Evolutionary conservation across 2,797 vertebrate species (phyloP), one percentile per base, ranked within the genome.

Genomic region (Megalops cyprinoides): DNA sequence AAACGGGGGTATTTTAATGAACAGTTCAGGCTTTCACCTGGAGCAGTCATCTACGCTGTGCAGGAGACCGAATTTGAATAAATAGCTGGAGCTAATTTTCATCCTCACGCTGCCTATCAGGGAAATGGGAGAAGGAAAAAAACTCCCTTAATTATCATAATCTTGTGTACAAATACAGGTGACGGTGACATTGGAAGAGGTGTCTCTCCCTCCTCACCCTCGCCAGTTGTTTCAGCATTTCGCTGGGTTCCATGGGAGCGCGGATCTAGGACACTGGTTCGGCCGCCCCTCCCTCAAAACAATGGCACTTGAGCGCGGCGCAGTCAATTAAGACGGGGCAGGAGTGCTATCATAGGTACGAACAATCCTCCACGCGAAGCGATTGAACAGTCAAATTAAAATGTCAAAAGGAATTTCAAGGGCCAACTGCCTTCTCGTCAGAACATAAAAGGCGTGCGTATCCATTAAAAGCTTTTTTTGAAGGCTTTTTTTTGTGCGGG

Each of bases 1-100:
- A 83, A 88, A 88, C 82, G 85, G 25, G 87, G 87, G 84, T 83
- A 55, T 84, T 86, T 90, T 89, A 90, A 92, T 79, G 25, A 92
- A 92, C 82, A 25, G 84, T 44, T 89, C 77, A 55, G 79, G 79
- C 87, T 86, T 82, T 77, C 82, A 88, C 79, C 83, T 23, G 37
- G 51, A 81, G 78, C 85, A 85, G 82, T 80, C 80, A 46, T 86
- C 81, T 60, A 58, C 53, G 53, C 81, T 79, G 86, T 78, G 73
- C 8, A 73, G n/a, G 74, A 80, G 80, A 82, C 84, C 78, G 87
- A 82, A 83, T 86, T 67, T 56, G 77, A 69, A 82, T 73, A 79
- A 71, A 81, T 56, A 62, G 39, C 76, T 51, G 31, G n/a, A 82
- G 75, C 31, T 79, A 79, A 77, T 42, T 67, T 65, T 48, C 60